Conservation (phyloP, 2,113 vertebrate species). For the Colius striatus region DNA sequence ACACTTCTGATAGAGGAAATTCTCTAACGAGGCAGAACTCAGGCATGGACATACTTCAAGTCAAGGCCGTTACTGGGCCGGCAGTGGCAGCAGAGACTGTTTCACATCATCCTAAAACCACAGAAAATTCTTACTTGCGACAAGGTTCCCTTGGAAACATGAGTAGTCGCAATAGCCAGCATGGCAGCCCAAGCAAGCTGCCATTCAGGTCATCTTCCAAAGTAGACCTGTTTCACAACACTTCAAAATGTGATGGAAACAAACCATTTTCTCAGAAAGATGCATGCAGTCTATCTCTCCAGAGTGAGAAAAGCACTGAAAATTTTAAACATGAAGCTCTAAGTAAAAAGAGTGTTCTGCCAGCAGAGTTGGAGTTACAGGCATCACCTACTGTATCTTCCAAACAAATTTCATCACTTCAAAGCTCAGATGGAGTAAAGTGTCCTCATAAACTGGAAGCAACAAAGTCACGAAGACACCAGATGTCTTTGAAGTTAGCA, state of each 20-base stretch:
- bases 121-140: conserved; percentile 58
- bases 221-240: conserved; percentile 52
- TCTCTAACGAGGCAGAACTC: conserved; percentile 86
- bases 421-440: conserved; percentile 41
- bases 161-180: conserved; percentile 70
- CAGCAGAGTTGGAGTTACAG: conserved; percentile 70
- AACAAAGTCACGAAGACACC: conserved; percentile 62
- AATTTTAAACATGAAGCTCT: conserved; percentile 30
- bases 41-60: conserved; percentile 78
- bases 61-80: conserved; percentile 32
- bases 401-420: conserved; percentile 49
- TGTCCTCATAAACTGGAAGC: conserved; percentile 64
- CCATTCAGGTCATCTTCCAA: conserved; percentile 70
- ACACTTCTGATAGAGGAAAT: conserved; percentile 88
- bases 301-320: conserved; percentile 61
- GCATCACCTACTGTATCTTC: conserved; percentile 39
- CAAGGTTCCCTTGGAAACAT: conserved; percentile 76
- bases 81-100: conserved; percentile 60
- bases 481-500: conserved; percentile 60
- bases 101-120: not conserved
- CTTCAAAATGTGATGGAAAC: conserved; percentile 51
- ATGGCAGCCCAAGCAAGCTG: conserved; percentile 79
- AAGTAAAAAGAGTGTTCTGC: conserved; percentile 60
- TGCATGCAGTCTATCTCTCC: conserved; percentile 1
- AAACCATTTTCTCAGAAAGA: conserved; percentile 72